Evolutionary conservation across 2,888 invertebrate genomes (phyloP), one percentile per base, ranked within the genome.

Genomic region (Ophonus ardosiacus): DNA sequence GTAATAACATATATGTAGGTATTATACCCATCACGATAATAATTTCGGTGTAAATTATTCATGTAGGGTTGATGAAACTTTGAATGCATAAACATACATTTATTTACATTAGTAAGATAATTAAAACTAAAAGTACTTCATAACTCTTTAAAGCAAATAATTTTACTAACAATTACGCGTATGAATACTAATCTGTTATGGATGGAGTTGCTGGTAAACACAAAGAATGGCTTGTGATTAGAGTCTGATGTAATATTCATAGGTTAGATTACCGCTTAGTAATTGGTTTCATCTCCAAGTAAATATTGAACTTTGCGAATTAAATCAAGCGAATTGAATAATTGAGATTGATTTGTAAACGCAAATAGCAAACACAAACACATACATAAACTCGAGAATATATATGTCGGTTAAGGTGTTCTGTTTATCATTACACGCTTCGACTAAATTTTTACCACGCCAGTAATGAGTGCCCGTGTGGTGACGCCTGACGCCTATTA

Each of bases 241-340:
- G 10, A 10, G 56, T 56, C 13, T 68, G 15, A 68, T 68, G 68
- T 68, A 68, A 68, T 68, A 68, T 68, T 68, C 68, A 68, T 68
- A n/a, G 63, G n/a, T 4, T 38, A 68, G 68, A 68, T 68, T 68
- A 68, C 21, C 63, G 68, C 24, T 68, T 59, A 56, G 56, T 79
- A 79, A 79, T 59, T 79, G 59, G 59, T 57, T 79, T 59, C 59
- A 79, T 59, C 79, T 38, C 57, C 57, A 31, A 56, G 59, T 57
- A 56, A 76, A 76, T 76, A 76, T 76, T 76, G 43, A 56, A 76
- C 21, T 76, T 76, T 51, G 56, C 24, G 76, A 76, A 76, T 76
- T 43, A 43, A 76, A 76, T 76, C 76, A 76, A 43, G 40, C 15
- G 24, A 51, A 68, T 68, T 68, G 68, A 68, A 68, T 68, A 68